Evolutionary conservation across 2,113 vertebrate genomes (phyloP).

Genomic region (Etheostoma cragini): DNA sequence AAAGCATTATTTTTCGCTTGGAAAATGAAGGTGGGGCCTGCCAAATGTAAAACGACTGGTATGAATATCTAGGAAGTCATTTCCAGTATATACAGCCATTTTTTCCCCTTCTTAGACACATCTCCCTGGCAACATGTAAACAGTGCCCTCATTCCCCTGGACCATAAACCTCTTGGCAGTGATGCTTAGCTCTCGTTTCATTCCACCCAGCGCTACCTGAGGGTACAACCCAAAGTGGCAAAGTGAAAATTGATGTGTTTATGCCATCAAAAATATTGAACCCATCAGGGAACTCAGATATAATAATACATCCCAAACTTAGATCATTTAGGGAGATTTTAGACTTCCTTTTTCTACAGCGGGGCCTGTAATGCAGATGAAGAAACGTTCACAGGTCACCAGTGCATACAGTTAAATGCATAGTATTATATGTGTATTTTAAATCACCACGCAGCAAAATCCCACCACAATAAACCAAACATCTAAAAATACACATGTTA

Average conservation of each 20-base stretch:
- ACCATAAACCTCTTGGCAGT: slow-evolving; percentile 72
- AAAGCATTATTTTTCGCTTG: slow-evolving; percentile 57
- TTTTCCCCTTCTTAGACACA: slow-evolving; percentile 61
- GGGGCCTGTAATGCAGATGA: slow-evolving; percentile 7
- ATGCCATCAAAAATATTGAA: slow-evolving; percentile 38
- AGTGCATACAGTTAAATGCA: slow-evolving; percentile 32
- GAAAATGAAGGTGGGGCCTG: slow-evolving; percentile 44
- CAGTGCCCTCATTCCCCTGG: slow-evolving; percentile 67
- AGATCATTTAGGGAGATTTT: slow-evolving; percentile 2
- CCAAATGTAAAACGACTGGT: slow-evolving; percentile 70
- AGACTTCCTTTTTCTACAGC: slow-evolving; percentile 24
- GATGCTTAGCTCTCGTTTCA: slow-evolving; percentile 54
- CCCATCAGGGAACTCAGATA: slow-evolving; percentile 12
- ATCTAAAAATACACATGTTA: slow-evolving; percentile 47
- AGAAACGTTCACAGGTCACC: slow-evolving; percentile 14
- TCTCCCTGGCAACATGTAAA: slow-evolving; percentile 81
- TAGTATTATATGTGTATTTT: slow-evolving; percentile 17
- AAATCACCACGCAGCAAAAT: slow-evolving; percentile 21
- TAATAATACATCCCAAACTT: slow-evolving; percentile 25
- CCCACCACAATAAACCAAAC: slow-evolving; percentile 23
- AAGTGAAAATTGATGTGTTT: slow-evolving; percentile 43
- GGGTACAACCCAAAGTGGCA: slow-evolving; percentile 38
- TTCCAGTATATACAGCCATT: slow-evolving; percentile 76
- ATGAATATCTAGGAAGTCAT: slow-evolving; percentile 78
- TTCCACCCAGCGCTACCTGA: slow-evolving; percentile 43